Percentiles rank a stretch among this genome's conserved stretches.
These are phyloP conservation scores for Aphodius granarius DNA, from an alignment of 2,888 invertebrate genomes.

Conservation along the genomic window DNA sequence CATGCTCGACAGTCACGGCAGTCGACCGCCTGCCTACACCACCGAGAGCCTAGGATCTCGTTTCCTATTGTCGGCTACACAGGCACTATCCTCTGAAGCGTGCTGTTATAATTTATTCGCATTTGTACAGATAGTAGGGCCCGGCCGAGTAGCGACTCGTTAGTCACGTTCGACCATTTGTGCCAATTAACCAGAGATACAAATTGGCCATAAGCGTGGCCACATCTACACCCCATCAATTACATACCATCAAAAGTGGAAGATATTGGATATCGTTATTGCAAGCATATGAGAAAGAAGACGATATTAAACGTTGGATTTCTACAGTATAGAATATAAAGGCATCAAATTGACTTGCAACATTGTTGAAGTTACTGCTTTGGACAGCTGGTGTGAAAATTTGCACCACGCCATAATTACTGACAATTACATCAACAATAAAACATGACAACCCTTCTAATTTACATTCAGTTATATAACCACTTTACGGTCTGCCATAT, in stretches of 20 bases:
- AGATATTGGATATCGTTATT: too few species aligned
- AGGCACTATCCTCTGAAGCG: neutral
- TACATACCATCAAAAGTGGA: too few species aligned
- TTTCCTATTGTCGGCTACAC: neutral
- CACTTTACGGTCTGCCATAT: neutral
- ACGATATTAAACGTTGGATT: too few species aligned
- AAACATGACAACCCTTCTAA: neutral
- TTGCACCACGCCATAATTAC: neutral
- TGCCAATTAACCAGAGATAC: neutral
- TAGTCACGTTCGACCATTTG: neutral
- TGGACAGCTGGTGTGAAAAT: neutral
- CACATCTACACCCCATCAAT: neutral
- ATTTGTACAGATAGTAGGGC: neutral
- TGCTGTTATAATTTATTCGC: neutral
- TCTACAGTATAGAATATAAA: neutral
- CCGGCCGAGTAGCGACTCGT: neutral
- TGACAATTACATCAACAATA: neutral
- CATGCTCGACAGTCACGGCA: slow-evolving; percentile 10
- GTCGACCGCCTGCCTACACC: neutral
- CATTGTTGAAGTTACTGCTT: neutral
- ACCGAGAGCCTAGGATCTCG: neutral
- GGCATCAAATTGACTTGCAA: too few species aligned
- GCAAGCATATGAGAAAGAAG: too few species aligned
- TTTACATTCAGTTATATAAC: neutral
- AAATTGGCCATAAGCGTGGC: neutral